Base-by-base conservation (phyloP, 2,888 invertebrate species). In the Euzetes globulus region DNA sequence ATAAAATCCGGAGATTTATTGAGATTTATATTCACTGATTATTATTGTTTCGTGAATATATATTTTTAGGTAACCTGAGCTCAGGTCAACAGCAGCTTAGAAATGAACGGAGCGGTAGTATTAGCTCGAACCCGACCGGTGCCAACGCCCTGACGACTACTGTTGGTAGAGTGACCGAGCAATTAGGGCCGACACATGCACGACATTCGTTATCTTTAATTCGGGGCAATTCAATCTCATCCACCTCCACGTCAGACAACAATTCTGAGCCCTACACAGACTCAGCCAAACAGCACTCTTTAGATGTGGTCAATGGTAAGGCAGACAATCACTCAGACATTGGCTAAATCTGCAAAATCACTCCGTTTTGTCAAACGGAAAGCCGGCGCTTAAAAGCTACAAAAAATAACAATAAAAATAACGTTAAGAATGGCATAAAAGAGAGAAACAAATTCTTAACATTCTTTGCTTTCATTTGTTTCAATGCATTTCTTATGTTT, bases 271-370 rank as follows among this genome's bases (percentile, higher is more conserved):
- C 17, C 7, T 63, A 63, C 25, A 29, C 63, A n/a, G 63, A 63
- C 37, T 33, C 63, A 33, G 33, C 17, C 1, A 63, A 63, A 63
- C 63, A 63, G 6, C 63, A 63, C 19, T 63, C 58, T 2, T 27
- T 63, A n/a, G 63, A 63, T 63, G 63, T 63, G 37, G 33, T 19
- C 11, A 63, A 63, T 33, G 63, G 63, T 63, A 33, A 63, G 63
- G n/a, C 6, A 50, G n/a, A n/a, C n/a, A n/a, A n/a, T n/a, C n/a
- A n/a, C n/a, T n/a, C n/a, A 50, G 17, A 13, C 25, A 22, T 52
- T 52, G 7, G 33, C 7, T 33, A 33, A 13, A 50, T 50, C 50
- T 19, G 6, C 17, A 50, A n/a, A 52, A 25, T 25, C 19, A 52
- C 11, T 41, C 50, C n/a, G 5, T 50, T 19, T 55, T 55, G 55